Evolutionary conservation across 1,140 invertebrate species (phyloP), one percentile per base, ranked within the genome.

Genomic region (Diachasmimorpha longicaudata): DNA sequence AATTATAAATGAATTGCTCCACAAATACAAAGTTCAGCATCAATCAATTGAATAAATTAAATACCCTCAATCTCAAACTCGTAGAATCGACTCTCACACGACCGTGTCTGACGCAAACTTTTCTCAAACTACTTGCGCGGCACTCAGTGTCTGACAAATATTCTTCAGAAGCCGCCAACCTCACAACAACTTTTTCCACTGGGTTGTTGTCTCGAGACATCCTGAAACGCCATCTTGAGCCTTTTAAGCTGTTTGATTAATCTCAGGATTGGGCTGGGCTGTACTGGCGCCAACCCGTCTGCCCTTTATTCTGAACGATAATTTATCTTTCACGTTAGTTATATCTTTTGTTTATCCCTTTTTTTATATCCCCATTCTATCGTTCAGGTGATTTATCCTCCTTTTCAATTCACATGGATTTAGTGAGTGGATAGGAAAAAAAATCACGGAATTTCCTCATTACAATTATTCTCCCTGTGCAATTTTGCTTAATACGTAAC

Each of bases 241-340:
- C 31, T 68, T 68, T 68, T 68, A 68, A 68, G 66, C 36, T 36
- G n/a, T 68, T 19, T 68, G 66, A 68, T 68, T 68, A 39, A 68
- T 39, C 25, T 68, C 36, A 39, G 66, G 36, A 39, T 68, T 68
- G 66, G 66, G 14, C 36, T 68, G 36, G 66, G 66, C n/a, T 68
- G 14, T 16, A n/a, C 25, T 37, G n/a, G 25, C 66, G 66, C 66
- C 25, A 63, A 25, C 58, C 14, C 14, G 66, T 39, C 25, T 68
- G 25, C n/a, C 36, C 39, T 68, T 19, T 68, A 39, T 19, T 36
- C 36, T 68, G n/a, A 6, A 23, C 66, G 66, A 68, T 68, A 39
- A 39, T n/a, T 68, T 68, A 39, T 68, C 36, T 68, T 39, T 68
- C n/a, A 10, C 36, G 13, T 10, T 39, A 6, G 13, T 16, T 37